phyloP scores from a whole-genome alignment of 2,113 vertebrate species.

The Halichoeres trimaculatus region DNA sequence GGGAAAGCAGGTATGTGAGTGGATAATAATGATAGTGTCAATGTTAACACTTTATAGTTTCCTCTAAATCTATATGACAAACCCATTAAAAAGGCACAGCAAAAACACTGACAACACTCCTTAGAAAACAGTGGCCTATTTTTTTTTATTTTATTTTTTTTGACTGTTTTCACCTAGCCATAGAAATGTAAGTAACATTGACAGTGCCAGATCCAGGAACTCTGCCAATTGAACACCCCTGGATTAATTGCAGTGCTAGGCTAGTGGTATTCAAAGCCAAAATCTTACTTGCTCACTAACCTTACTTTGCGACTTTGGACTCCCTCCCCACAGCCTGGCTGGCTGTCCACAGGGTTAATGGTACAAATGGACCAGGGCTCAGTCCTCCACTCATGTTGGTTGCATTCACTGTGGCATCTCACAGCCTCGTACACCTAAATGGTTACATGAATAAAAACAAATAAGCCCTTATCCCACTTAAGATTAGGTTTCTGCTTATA shows the following conservation, averaged over 20 bases:
- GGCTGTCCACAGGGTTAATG: slow-evolving; percentile 88
- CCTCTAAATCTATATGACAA: slow-evolving; percentile 27
- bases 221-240: slow-evolving; percentile 28
- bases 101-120: slow-evolving; percentile 24
- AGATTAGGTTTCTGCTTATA: too few relatives aligned
- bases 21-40: too few relatives aligned
- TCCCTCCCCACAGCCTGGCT: slow-evolving; percentile 91
- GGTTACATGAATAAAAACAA: background rate
- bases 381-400: slow-evolving; percentile 88
- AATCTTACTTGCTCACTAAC: slow-evolving; percentile 75
- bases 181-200: background rate
- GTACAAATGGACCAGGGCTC: slow-evolving; percentile 95
- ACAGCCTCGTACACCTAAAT: slow-evolving; percentile 92
- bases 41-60: slow-evolving; percentile 21
- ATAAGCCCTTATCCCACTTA: slow-evolving; percentile 11
- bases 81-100: slow-evolving; percentile 12
- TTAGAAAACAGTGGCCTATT: slow-evolving; percentile 27
- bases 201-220: slow-evolving; percentile 16
- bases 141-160: slow-evolving; percentile 34
- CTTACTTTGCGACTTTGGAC: slow-evolving; percentile 93
- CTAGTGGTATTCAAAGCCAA: slow-evolving; percentile 28
- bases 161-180: slow-evolving; percentile 46
- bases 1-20: too few relatives aligned
- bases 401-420: slow-evolving; percentile 90
- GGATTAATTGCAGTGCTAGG: slow-evolving; percentile 19